These are phyloP conservation scores for Neodiprion fabricii DNA, from an alignment of 1,140 invertebrate genomes.

Conservation along the genomic window DNA sequence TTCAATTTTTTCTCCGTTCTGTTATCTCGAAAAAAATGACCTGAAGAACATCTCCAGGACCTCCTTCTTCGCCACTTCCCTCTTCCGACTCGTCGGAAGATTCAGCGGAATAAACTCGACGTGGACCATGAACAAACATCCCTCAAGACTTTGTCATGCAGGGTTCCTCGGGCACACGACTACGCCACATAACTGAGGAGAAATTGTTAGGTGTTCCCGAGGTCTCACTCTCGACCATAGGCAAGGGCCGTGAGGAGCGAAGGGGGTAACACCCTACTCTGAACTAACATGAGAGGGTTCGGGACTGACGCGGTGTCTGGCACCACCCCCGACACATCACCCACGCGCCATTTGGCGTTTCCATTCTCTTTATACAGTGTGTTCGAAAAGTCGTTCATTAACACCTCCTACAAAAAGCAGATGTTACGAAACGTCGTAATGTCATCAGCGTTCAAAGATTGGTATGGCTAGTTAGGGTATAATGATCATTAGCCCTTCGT, in stretches of 20 bases:
- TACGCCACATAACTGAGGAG: slow-evolving; percentile 6
- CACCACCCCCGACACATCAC: slow-evolving; percentile 41
- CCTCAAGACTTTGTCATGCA: not conserved
- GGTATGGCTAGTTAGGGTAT: no score
- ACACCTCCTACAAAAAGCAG: no score
- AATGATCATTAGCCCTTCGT: no score
- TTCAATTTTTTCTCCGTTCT: not conserved
- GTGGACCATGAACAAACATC: slow-evolving; percentile 57
- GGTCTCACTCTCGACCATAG: slow-evolving; percentile 12
- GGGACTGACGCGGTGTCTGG: slow-evolving; percentile 42
- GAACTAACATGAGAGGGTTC: not conserved
- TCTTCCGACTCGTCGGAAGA: slow-evolving; percentile 50
- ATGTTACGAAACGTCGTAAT: no score
- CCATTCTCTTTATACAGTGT: not conserved
- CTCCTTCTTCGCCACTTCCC: slow-evolving; percentile 48
- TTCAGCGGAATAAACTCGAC: slow-evolving; percentile 27
- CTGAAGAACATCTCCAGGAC: slow-evolving; percentile 51
- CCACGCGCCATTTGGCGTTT: slow-evolving; percentile 18
- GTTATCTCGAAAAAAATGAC: slow-evolving; percentile 29
- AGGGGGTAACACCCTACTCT: slow-evolving; percentile 3
- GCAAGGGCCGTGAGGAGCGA: slow-evolving; percentile 18
- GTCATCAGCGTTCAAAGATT: no score
- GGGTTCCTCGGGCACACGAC: not conserved
- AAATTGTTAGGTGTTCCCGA: slow-evolving; percentile 5
- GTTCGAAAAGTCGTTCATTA: not conserved